phyloP scores from a whole-genome alignment of 2,888 invertebrate species.

The Dryococelus australis region DNA sequence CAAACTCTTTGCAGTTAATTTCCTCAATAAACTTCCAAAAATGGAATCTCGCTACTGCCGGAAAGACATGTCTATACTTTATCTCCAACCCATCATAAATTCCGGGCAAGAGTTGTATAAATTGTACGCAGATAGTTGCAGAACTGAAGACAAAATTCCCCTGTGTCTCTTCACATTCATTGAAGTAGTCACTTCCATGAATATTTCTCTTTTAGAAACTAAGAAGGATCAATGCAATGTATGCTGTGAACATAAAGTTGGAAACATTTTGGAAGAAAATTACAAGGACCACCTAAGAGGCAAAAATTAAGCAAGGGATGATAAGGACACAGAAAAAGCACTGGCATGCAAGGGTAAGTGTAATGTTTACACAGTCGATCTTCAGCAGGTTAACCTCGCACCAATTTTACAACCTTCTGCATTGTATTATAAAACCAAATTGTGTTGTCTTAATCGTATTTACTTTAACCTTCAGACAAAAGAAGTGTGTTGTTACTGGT shows the following conservation, averaged over 20 bases:
- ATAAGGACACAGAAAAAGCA: not conserved
- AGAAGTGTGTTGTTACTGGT: constrained; percentile 17
- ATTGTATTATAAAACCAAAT: not conserved
- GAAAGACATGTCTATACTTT: not conserved
- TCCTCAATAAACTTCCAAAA: not conserved
- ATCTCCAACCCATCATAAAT: not conserved
- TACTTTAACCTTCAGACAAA: not conserved
- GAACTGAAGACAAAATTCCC: not conserved
- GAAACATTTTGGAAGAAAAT: not conserved
- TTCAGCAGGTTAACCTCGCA: not conserved
- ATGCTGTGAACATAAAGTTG: not conserved
- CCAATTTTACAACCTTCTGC: not conserved
- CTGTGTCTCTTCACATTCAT: not conserved
- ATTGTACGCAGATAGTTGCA: not conserved
- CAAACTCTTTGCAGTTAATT: not conserved
- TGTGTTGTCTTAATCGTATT: not conserved
- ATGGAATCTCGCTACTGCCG: constrained; percentile 12
- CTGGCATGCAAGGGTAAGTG: not conserved
- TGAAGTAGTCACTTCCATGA: not conserved
- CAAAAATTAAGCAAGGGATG: not conserved
- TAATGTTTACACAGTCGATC: not conserved
- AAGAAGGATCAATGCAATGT: not conserved
- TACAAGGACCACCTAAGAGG: not conserved
- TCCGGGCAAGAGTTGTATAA: not conserved
- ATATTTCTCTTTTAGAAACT: not conserved